A percentile compares a stretch with the other conserved stretches of the same genome.
Evolutionary conservation across 2,113 vertebrate genomes (phyloP).

Genomic region (Pterocles orientalis): DNA sequence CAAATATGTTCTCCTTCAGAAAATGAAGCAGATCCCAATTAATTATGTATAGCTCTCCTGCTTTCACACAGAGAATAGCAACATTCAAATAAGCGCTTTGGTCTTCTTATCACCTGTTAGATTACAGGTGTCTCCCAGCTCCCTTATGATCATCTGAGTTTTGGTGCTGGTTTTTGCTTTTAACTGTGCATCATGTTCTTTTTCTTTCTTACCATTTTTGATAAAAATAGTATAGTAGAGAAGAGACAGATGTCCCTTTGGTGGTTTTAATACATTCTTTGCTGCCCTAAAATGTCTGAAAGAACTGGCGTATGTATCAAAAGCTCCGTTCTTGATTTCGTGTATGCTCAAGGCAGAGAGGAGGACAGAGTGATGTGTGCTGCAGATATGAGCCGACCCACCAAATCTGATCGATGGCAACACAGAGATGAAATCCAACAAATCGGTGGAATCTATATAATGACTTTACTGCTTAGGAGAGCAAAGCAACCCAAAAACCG

Average conservation of each 20-base stretch:
- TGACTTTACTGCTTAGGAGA: not conserved
- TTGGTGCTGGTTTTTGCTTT: not conserved
- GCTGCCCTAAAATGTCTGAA: not conserved
- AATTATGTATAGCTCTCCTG: slow-evolving; percentile 59
- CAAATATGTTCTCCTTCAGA: slow-evolving; percentile 60
- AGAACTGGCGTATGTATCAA: not conserved
- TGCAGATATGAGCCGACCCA: not conserved
- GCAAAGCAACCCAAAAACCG: not conserved
- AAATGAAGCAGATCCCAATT: slow-evolving; percentile 68
- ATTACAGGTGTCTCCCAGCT: slow-evolving; percentile 45
- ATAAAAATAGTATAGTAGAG: slow-evolving; percentile 1
- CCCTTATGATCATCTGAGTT: slow-evolving; percentile 18
- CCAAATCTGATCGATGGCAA: not conserved
- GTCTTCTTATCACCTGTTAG: slow-evolving; percentile 45
- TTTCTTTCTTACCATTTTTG: slow-evolving; percentile 7
- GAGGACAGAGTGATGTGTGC: not conserved
- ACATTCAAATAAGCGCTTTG: slow-evolving; percentile 14
- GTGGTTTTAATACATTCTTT: not conserved
- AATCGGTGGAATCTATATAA: not conserved
- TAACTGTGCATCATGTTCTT: not conserved
- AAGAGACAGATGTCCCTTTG: slow-evolving; percentile 10
- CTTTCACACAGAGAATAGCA: slow-evolving; percentile 27
- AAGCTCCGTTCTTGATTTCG: not conserved
- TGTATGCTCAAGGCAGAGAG: not conserved
- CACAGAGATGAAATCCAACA: not conserved